A percentile compares a stretch with the other conserved stretches of the same genome.
Conservation (phyloP, 2,797 vertebrate species). For the Alcedo atthis region DNA sequence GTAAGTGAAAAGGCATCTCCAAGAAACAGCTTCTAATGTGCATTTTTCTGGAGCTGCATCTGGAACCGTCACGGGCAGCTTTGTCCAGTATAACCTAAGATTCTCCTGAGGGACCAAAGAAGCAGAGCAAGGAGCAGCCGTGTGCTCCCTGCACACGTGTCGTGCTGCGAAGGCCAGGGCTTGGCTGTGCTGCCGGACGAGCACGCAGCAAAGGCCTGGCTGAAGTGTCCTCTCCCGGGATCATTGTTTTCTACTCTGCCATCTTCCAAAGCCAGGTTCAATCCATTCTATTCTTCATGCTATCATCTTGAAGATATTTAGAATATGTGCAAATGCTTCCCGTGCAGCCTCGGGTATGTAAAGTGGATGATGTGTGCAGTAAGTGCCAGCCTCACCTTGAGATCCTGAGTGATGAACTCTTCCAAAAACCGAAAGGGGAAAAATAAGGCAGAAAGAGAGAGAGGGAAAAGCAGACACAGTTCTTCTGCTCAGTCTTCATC, state of each 20-base stretch:
- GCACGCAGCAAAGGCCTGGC: neutral
- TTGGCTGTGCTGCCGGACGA: neutral
- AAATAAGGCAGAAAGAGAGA: neutral
- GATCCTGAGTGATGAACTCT: fast-evolving
- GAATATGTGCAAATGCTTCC: fast-evolving
- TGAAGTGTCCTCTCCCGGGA: fast-evolving
- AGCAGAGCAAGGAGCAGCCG: neutral
- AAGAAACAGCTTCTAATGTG: neutral
- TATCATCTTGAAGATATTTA: neutral
- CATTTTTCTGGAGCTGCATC: neutral
- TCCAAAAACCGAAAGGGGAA: neutral
- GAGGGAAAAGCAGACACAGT: neutral
- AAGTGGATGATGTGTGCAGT: fast-evolving
- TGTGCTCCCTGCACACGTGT: fast-evolving
- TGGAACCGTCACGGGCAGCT: neutral
- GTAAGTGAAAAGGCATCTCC: neutral
- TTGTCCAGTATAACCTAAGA: neutral
- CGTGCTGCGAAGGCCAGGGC: too few relatives aligned
- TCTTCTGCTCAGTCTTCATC: fast-evolving
- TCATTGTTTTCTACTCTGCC: neutral
- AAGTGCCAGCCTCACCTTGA: neutral
- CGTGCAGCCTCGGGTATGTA: fast-evolving
- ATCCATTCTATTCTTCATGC: fast-evolving
- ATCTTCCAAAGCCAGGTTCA: neutral
- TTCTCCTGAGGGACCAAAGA: neutral